Conservation (phyloP, 2,888 invertebrate species). For the Agrilus mali region DNA sequence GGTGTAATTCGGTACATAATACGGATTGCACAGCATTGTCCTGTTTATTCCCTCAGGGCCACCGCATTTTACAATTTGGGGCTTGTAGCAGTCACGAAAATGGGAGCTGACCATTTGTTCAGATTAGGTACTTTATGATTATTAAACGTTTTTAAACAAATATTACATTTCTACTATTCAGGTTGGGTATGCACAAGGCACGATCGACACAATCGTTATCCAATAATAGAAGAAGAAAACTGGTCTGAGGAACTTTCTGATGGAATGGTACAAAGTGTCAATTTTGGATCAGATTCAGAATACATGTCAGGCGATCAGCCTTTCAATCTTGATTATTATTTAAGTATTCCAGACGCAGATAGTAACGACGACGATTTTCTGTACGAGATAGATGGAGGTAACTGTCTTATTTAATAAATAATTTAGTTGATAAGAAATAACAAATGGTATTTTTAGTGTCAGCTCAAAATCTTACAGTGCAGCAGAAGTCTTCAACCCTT, state of each 20-base stretch:
- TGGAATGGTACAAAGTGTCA: conserved; percentile 16
- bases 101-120: conserved; percentile 67
- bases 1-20: conserved; percentile 39
- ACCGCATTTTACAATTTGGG: conserved; percentile 84
- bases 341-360: conserved; percentile 16
- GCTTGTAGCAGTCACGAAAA: conserved; percentile 68
- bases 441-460: neutral
- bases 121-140: conserved; percentile 42
- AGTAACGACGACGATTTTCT: conserved; percentile 19
- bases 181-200: conserved; percentile 69
- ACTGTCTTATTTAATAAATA: neutral
- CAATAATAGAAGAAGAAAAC: conserved; percentile 56
- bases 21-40: conserved; percentile 62
- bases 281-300: conserved; percentile 19
- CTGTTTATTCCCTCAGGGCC: conserved; percentile 78
- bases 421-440: neutral
- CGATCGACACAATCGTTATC: conserved; percentile 64
- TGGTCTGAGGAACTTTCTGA: conserved; percentile 34
- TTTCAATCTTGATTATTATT: conserved; percentile 13
- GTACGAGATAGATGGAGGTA: conserved; percentile 11
- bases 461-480: conserved; percentile 6
- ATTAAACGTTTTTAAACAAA: neutral
- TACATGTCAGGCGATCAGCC: conserved; percentile 18
- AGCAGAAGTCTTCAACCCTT: conserved; percentile 35
- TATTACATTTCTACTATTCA: conserved; percentile 15